Percentiles rank a stretch among this genome's conserved stretches.
Evolutionary conservation across 2,797 vertebrate species (phyloP).

Genomic region (Limosa lapponica): DNA sequence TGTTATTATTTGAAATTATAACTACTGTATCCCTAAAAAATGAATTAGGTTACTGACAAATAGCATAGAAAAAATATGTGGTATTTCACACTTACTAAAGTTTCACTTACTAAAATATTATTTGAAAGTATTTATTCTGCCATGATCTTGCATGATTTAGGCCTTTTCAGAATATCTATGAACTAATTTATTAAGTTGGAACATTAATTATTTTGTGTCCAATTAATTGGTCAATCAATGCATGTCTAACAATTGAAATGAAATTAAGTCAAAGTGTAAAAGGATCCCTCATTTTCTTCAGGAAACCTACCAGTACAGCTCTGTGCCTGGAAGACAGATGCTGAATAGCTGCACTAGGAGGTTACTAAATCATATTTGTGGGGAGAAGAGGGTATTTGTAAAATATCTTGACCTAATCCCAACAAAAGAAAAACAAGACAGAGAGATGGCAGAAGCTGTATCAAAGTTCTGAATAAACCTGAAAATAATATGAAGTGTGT

Average conservation of each 20-base stretch:
- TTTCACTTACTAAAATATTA: not conserved
- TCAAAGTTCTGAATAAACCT: not conserved
- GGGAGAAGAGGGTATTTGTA: not conserved
- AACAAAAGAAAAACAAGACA: not conserved
- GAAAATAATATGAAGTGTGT: not conserved
- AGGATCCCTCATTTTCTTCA: conserved; percentile 38
- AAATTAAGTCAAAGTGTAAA: conserved; percentile 54
- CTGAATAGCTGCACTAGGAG: conserved; percentile 27
- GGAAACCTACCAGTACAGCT: conserved; percentile 28
- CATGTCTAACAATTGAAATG: conserved; percentile 29
- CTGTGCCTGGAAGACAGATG: conserved; percentile 24
- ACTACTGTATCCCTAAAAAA: not conserved
- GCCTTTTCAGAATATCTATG: not conserved
- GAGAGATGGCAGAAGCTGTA: not conserved
- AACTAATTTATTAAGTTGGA: not conserved
- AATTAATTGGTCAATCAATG: conserved; percentile 40
- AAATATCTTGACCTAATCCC: not conserved
- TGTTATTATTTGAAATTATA: not conserved
- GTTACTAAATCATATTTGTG: conserved; percentile 37
- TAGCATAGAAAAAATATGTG: not conserved
- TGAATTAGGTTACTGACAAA: not conserved
- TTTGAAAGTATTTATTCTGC: not conserved
- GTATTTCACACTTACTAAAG: not conserved
- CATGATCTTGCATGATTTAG: not conserved
- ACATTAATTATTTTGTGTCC: conserved; percentile 76